Percentiles rank a stretch among this genome's conserved stretches.
Conservation (phyloP, 1,140 invertebrate genomes). For the Zaprionus gabonicus region DNA sequence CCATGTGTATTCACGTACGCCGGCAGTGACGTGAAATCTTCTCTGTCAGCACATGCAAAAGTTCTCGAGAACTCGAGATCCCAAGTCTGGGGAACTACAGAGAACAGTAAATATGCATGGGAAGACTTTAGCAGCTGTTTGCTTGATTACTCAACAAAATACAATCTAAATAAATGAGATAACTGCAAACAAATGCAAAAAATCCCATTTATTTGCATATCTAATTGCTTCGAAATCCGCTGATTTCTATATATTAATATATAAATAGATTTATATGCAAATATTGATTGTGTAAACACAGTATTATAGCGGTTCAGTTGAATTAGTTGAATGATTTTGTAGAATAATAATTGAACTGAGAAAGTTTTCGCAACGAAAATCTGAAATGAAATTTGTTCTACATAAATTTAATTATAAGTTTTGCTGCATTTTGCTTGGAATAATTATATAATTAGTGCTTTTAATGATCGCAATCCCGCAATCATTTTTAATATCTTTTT, state of each 20-base stretch:
- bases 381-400: not conserved
- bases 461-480: not conserved
- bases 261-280: not conserved
- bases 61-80: conserved; percentile 1
- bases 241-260: conserved; percentile 2
- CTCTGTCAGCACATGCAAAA: conserved; percentile 31
- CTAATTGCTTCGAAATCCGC: not conserved
- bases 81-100: conserved; percentile 19
- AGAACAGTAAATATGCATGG: conserved; percentile 7
- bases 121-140: not conserved
- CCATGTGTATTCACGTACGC: conserved; percentile 36
- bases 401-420: not conserved
- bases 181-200: not conserved
- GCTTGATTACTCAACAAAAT: conserved; percentile 7
- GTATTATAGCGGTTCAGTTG: too few species aligned
- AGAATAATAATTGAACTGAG: too few species aligned
- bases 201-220: not conserved
- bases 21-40: conserved; percentile 26
- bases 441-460: not conserved
- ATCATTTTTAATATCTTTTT: not conserved
- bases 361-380: not conserved
- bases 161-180: conserved; percentile 10
- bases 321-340: not conserved
- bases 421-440: not conserved
- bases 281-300: not conserved